These are phyloP conservation scores for Spinus pinus DNA, from an alignment of 2,797 vertebrate species.

Conservation along the genomic window DNA sequence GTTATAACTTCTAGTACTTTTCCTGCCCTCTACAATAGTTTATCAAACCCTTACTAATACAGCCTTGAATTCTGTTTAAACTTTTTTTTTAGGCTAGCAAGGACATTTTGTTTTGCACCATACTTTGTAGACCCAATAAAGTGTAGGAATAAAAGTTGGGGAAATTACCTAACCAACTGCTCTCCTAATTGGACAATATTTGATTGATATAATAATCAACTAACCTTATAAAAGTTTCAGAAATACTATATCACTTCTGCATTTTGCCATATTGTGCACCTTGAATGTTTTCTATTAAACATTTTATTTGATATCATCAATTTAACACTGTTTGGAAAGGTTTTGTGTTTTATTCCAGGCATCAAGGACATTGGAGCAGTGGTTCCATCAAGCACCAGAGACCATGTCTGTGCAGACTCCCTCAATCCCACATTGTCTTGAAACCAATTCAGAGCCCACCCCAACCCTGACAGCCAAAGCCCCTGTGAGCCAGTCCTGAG, in stretches of 20 bases:
- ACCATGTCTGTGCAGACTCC: not conserved
- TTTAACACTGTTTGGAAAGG: not conserved
- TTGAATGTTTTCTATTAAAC: not conserved
- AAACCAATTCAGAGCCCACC: not conserved
- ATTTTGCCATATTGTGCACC: rapidly evolving
- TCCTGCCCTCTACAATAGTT: not conserved
- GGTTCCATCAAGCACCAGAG: not conserved
- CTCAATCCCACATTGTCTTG: not conserved
- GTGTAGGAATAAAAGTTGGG: not conserved
- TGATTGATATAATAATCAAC: not conserved
- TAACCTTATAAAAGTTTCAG: not conserved
- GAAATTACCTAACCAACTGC: not conserved
- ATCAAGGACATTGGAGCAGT: not conserved
- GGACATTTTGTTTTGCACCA: not conserved
- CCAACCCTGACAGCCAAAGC: not conserved
- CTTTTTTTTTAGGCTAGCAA: not conserved
- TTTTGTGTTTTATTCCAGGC: not conserved
- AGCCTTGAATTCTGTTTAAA: not conserved
- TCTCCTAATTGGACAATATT: not conserved
- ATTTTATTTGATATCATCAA: not conserved
- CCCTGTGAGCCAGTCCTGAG: not conserved
- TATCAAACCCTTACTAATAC: not conserved
- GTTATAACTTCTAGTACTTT: not conserved
- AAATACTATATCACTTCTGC: rapidly evolving
- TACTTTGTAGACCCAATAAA: not conserved